Percentiles rank a stretch among this genome's conserved stretches.
Evolutionary conservation across 2,113 vertebrate species (phyloP).

Genomic region (Tachysurus fulvidraco): DNA sequence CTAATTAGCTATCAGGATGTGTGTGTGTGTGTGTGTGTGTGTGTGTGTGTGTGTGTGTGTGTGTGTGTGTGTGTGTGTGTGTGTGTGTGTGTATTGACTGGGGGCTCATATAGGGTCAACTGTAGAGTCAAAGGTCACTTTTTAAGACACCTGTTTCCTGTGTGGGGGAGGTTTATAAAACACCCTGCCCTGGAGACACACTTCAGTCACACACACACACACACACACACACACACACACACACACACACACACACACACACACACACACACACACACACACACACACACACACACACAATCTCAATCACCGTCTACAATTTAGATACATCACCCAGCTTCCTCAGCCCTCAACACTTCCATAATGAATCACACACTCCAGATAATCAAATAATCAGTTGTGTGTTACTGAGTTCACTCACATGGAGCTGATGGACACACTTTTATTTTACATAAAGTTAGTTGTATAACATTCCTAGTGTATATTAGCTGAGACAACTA

Average conservation of each 20-base stretch:
- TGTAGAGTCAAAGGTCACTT: slow-evolving; percentile 39
- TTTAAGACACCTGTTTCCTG: slow-evolving; percentile 46
- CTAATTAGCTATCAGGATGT: background rate
- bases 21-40: background rate
- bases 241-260: background rate
- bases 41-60: background rate
- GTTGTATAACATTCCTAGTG: too few relatives aligned
- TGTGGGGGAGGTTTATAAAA: slow-evolving; percentile 40
- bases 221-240: slow-evolving; percentile 28
- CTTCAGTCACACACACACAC: slow-evolving; percentile 24
- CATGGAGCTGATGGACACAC: too few relatives aligned
- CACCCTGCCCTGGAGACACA: slow-evolving; percentile 31
- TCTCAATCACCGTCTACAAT: too few relatives aligned
- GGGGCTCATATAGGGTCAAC: background rate
- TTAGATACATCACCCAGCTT: too few relatives aligned
- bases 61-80: background rate
- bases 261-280: slow-evolving; percentile 15
- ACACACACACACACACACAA: background rate
- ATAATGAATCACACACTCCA: too few relatives aligned
- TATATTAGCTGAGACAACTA: too few relatives aligned
- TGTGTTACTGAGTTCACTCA: too few relatives aligned
- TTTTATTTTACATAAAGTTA: too few relatives aligned
- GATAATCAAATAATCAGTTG: too few relatives aligned
- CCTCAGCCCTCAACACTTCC: too few relatives aligned
- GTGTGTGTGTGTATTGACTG: background rate